Evolutionary conservation across 2,888 invertebrate species (phyloP), one percentile per base, ranked within the genome.

Genomic region (Hedychridium roseum): DNA sequence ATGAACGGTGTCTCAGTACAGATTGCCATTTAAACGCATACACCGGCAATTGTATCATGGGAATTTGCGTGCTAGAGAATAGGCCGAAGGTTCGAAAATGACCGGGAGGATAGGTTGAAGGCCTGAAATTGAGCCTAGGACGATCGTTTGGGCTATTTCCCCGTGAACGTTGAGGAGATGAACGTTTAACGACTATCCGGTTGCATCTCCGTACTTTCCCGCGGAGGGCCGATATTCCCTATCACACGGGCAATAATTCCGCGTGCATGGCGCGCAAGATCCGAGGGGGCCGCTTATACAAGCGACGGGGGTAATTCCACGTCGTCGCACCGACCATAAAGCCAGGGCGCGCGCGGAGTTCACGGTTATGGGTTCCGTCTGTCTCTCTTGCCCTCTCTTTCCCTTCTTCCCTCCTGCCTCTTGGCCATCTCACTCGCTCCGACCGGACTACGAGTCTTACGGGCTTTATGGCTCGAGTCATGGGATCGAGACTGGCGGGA

Each of bases 281-380:
- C 64, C 57, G 61, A 62, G 62, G 54, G 52, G 60, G 57, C 57
- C 48, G 64, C 61, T 64, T 59, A 48, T 39, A 59, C 61, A 36
- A 39, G 53, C 50, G 63, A 62, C 60, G 56, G 63, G 57, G 67
- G 67, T 70, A 70, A 70, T 68, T 69, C 66, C 57, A 58, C 64
- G 58, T 63, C 63, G 66, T 67, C 60, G 66, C 60, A 50, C 56
- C 56, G 61, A 28, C 51, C 60, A 61, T 65, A 57, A 64, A 64
- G 58, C 57, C 49, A 34, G 50, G 60, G 57, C 48, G 61, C 40
- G 45, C 58, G 4, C 9, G 54, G 55, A 64, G 61, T 64, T 63
- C 63, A 61, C 64, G 61, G 61, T 58, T 64, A 64, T 50, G 52
- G 57, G 57, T 48, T 50, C 62, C 23, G 5, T 23, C 23, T 16